These are phyloP conservation scores for Andrena fulva DNA, from an alignment of 2,888 invertebrate genomes.

Conservation along the genomic window DNA sequence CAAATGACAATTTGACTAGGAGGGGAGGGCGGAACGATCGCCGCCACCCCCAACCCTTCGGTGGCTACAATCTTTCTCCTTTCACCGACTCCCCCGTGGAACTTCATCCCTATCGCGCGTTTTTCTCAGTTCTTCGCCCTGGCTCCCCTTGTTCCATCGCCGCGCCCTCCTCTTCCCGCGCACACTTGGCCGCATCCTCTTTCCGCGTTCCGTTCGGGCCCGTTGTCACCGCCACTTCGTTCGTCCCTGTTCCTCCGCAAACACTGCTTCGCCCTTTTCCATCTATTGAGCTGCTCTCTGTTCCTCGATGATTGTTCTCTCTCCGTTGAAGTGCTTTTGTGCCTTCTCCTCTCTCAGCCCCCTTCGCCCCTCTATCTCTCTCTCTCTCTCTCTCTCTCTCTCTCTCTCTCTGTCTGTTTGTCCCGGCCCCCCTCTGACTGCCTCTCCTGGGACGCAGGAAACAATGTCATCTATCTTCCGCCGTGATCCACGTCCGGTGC, in stretches of 20 bases:
- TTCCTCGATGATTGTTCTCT: constrained; percentile 22
- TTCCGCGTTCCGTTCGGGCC: neutral
- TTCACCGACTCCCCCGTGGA: constrained; percentile 18
- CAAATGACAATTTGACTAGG: constrained; percentile 72
- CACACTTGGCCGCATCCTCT: neutral
- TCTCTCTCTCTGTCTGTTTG: constrained; percentile 33
- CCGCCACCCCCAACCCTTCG: neutral
- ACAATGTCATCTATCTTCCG: constrained; percentile 78
- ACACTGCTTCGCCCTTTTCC: constrained; percentile 28
- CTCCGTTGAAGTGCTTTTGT: constrained; percentile 23
- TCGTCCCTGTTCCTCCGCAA: constrained; percentile 10
- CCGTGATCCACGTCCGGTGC: constrained; percentile 76
- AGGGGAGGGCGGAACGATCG: constrained; percentile 21
- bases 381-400: constrained; percentile 26
- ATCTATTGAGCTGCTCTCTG: constrained; percentile 23
- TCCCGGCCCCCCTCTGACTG: constrained; percentile 7
- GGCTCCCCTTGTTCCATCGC: constrained; percentile 7
- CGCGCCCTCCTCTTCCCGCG: constrained; percentile 4
- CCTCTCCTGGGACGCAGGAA: constrained; percentile 68
- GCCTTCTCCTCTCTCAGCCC: neutral
- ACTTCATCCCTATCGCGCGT: neutral
- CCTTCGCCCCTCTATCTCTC: constrained; percentile 35
- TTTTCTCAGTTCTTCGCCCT: constrained; percentile 12
- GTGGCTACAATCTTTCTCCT: neutral
- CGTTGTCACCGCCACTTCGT: constrained; percentile 15